phyloP scores from a whole-genome alignment of 2,797 vertebrate genomes.

The Neopelma chrysocephalum region DNA sequence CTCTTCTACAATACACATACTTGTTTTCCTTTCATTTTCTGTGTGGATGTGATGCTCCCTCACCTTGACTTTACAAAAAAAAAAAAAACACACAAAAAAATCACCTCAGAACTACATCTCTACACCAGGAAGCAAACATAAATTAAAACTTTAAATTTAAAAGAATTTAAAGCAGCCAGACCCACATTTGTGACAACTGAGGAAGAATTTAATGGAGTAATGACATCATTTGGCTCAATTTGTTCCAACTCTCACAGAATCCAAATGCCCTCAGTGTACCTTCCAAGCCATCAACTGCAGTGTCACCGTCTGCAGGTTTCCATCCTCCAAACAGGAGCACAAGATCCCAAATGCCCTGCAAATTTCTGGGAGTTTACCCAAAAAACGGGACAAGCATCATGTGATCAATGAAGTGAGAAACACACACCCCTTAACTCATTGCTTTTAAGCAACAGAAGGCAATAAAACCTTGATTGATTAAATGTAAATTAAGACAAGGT shows the following conservation, averaged over 20 bases:
- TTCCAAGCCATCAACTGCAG: not conserved
- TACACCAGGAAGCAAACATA: not conserved
- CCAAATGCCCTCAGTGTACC: rapidly evolving
- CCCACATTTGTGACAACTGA: not conserved
- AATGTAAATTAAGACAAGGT: not conserved
- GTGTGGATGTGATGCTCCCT: not conserved
- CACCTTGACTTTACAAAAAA: not conserved
- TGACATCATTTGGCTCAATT: not conserved
- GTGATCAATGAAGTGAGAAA: not conserved
- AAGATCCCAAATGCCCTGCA: not conserved
- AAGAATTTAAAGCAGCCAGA: not conserved
- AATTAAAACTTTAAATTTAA: not conserved
- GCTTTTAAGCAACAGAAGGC: not conserved
- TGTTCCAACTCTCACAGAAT: not conserved
- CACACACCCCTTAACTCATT: not conserved
- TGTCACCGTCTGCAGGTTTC: not conserved
- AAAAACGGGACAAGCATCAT: not conserved
- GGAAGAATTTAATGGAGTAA: not conserved
- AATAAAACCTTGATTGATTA: not conserved
- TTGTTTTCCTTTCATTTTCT: not conserved
- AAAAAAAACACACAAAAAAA: not conserved
- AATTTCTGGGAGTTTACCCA: not conserved
- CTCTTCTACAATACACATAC: not conserved
- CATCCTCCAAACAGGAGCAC: not conserved
- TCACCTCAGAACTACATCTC: not conserved